Conservation (phyloP, 2,888 invertebrate genomes). For the Elysia crispata region DNA sequence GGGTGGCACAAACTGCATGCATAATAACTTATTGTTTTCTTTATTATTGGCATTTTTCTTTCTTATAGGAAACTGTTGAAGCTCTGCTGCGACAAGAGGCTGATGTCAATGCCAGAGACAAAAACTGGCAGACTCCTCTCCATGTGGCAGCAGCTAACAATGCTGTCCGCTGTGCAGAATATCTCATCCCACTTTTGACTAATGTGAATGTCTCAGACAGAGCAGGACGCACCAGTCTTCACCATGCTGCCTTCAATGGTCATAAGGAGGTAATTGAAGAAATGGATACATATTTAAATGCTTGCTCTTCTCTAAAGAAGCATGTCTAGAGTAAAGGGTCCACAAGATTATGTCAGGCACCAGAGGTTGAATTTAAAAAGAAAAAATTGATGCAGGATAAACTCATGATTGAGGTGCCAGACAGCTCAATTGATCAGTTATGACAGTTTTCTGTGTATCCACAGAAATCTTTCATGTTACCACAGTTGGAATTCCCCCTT, state of each 20-base stretch:
- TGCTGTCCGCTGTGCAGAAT: constrained; percentile 81
- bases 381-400: too few species aligned
- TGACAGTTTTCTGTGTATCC: too few species aligned
- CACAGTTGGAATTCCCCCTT: too few species aligned
- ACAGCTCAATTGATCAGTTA: too few species aligned
- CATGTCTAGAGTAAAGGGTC: too few species aligned
- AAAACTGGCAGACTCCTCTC: constrained; percentile 83
- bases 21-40: not conserved
- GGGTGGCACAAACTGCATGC: too few species aligned
- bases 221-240: constrained; percentile 82
- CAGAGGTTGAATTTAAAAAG: too few species aligned
- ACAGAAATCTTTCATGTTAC: too few species aligned
- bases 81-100: constrained; percentile 81
- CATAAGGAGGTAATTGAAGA: constrained; percentile 78
- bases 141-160: constrained; percentile 82
- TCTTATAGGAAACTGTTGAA: constrained; percentile 76
- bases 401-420: too few species aligned
- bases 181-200: constrained; percentile 78
- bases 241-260: constrained; percentile 83
- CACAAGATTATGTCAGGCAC: too few species aligned
- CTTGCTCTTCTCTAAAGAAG: too few species aligned
- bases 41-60: not conserved
- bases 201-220: constrained; percentile 81
- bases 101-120: constrained; percentile 82
- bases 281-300: too few species aligned